Percentiles rank a stretch among this genome's conserved stretches.
phyloP scores from a whole-genome alignment of 2,113 vertebrate species.

The Panurus biarmicus region DNA sequence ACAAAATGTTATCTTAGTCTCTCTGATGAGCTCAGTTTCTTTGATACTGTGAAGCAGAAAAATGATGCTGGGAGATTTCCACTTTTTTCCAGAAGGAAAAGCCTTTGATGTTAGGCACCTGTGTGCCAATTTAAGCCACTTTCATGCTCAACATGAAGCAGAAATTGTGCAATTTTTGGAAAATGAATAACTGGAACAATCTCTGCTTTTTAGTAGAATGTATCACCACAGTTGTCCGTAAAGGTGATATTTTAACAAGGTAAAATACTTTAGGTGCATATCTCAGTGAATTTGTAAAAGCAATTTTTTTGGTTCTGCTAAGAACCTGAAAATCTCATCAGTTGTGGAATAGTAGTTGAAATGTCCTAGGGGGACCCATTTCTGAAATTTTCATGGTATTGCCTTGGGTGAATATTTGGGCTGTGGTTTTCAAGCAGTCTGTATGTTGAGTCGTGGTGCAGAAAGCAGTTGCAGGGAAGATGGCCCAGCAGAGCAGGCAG shows the following conservation, averaged over 20 bases:
- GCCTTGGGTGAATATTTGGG: not conserved
- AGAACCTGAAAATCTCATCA: not conserved
- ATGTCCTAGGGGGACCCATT: not conserved
- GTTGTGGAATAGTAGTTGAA: not conserved
- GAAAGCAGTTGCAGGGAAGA: not conserved
- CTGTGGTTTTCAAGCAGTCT: not conserved
- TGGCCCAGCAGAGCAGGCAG: not conserved
- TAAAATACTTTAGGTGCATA: not conserved
- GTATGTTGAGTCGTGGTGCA: accelerated
- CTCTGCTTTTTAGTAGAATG: not conserved
- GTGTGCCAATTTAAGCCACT: not conserved
- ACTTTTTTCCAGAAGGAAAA: not conserved
- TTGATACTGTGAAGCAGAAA: not conserved
- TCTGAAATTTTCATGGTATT: not conserved
- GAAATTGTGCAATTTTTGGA: not conserved
- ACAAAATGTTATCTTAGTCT: not conserved
- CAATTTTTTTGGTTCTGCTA: not conserved
- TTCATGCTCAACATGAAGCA: not conserved
- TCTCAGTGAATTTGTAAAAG: not conserved
- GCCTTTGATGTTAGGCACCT: not conserved
- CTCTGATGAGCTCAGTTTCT: not conserved
- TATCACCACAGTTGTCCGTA: not conserved
- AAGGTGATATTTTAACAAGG: not conserved
- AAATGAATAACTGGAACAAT: not conserved
- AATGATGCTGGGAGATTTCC: not conserved